Base-by-base conservation (phyloP, 92 coral and sea anemone species). In the Muricea muricata region DNA sequence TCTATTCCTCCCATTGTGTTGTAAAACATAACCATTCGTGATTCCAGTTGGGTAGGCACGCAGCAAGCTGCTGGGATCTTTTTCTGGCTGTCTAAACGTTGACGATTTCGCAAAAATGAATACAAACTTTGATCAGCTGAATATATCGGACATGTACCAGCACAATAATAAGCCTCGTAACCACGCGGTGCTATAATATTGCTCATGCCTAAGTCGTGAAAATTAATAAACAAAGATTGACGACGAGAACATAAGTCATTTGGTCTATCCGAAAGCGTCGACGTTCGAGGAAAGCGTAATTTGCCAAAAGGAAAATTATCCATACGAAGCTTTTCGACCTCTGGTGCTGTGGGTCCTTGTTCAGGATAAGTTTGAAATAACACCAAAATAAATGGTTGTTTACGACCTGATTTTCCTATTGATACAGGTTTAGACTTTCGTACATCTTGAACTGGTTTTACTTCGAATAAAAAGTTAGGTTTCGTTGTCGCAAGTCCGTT, bases 171-270 rank as follows among this genome's bases (percentile, higher is more conserved):
- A 15, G 98, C 96, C 68, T 94, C 89, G 74, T 92, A 97, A 1
- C 97, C 96, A 1, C 89, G 94, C 23, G 99, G 99, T 21, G 99
- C 99, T 24, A 97, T 91, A 52, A 97, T 93, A 93, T 91, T 90
- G 41, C 87, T 89, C 98, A 96, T 94, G 48, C 87, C 91, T 58
- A 97, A 86, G 73, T 88, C 96, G 13, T 91, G 92, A 91, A 97
- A 97, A 73, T 89, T 87, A 55, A 97, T 94, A 81, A 85, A 90
- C 30, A 97, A 90, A 46, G 90, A 89, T 76, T 87, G 94, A 9
- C 98, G 91, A 32, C 85, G 90, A 54, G 98, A 94, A 56, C 65
- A 73, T 20, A 82, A 82, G 56, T 83, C 50, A 37, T 74, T 39
- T 23, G 65, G 42, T 17, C 35, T 21, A 45, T 35, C 9, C 35